Conservation (phyloP, 2,797 vertebrate genomes). For the Morus bassanus region DNA sequence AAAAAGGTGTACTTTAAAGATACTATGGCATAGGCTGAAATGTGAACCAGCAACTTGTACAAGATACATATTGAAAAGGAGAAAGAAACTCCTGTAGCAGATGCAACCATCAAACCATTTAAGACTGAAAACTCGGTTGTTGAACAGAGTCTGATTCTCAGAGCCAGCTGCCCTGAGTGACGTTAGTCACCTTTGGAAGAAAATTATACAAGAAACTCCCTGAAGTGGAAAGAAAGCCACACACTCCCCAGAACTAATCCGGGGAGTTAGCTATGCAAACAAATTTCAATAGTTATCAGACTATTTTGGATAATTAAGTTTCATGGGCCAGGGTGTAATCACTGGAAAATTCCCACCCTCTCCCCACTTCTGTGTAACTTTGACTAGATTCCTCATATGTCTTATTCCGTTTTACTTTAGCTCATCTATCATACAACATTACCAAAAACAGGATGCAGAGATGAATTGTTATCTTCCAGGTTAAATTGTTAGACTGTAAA, state of each 20-base stretch:
- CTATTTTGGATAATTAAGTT: neutral
- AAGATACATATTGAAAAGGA: neutral
- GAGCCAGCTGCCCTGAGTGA: neutral
- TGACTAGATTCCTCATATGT: neutral
- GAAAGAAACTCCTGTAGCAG: neutral
- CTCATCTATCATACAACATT: neutral
- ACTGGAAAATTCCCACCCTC: slow-evolving; percentile 5
- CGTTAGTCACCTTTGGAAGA: neutral
- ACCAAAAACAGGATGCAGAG: neutral
- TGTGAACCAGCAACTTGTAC: neutral
- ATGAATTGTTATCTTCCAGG: neutral
- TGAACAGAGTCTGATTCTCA: neutral
- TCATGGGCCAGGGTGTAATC: slow-evolving; percentile 19
- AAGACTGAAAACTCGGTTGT: slow-evolving; percentile 9
- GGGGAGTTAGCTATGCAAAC: slow-evolving; percentile 11
- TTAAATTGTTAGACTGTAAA: neutral
- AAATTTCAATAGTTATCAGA: slow-evolving; percentile 27
- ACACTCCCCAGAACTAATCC: neutral
- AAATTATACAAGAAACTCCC: slow-evolving; percentile 6
- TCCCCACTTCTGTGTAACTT: neutral
- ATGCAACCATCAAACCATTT: neutral
- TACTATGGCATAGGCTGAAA: neutral
- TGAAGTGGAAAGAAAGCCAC: neutral
- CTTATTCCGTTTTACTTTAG: slow-evolving; percentile 6
- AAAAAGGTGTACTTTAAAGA: neutral